Evolutionary conservation across 2,888 invertebrate genomes (phyloP), one percentile per base, ranked within the genome.

Genomic region (Odontocolon sp.): DNA sequence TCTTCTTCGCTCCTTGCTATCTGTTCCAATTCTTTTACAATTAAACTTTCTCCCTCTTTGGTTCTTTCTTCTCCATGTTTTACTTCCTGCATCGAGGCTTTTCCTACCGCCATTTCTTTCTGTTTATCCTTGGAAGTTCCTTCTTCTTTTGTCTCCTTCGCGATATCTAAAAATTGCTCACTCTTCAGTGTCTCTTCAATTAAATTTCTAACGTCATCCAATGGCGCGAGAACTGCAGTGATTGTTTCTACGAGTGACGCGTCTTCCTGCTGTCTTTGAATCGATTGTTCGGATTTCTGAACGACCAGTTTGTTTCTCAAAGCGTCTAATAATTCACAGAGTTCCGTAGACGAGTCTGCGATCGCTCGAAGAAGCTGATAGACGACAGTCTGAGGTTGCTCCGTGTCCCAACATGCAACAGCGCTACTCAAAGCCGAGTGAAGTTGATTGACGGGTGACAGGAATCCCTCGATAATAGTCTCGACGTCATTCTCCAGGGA

Each of bases 11-110:
- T 36, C 8, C 70, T 56, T 5, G 45, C 54, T 26, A 59, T 66
- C 14, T 71, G 45, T 50, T 59, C 36, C 5, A 31, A 9, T 16
- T 50, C 88, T 93, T 93, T 78, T 91, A 92, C 8, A 93, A 89
- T 3, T 16, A 28, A 11, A 33, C 61, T 28, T 0, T 52, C 14
- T 38, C n/a, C 42, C 11, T 70, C 61, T 31, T 69, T 36, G 3
- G 59, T 33, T 18, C 66, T 73, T n/a, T 72, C 75, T 18, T 52
- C 36, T 6, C 71, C 56, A 8, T 63, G 38, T 8, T 52, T 2
- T 1, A 45, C 23, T 14, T 75, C 63, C 45, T 80, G 40, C 14
- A 28, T 28, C n/a, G 18, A 18, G 11, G 85, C 84, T 0, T 85
- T 81, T 8, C 80, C 81, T 52, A 87, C 87, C n/a, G 84, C 81